A percentile compares a stretch with the other conserved stretches of the same genome.
These are phyloP conservation scores for Volucella zonaria DNA, from an alignment of 2,888 invertebrate species.

Conservation along the genomic window DNA sequence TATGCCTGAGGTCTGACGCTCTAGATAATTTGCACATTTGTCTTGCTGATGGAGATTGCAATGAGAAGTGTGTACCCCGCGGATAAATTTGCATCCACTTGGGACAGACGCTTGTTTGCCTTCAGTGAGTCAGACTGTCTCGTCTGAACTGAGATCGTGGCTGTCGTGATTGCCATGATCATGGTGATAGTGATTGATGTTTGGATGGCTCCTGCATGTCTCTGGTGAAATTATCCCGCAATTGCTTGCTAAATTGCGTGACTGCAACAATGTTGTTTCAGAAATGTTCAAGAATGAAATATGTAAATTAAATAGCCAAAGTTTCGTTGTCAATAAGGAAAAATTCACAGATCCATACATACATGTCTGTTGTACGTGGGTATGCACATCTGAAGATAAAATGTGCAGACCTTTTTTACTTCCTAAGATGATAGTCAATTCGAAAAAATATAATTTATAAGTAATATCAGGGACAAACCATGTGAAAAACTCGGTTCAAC, in stretches of 20 bases:
- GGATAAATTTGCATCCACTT: conserved; percentile 45
- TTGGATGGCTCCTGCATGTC: conserved; percentile 56
- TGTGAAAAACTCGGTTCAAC: too few species aligned
- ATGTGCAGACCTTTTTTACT: too few species aligned
- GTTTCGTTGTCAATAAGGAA: too few species aligned
- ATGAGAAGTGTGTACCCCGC: conserved; percentile 40
- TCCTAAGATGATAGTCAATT: too few species aligned
- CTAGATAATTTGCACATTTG: conserved; percentile 54
- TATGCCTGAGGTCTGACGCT: not conserved
- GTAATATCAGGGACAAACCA: too few species aligned
- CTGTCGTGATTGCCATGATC: too few species aligned
- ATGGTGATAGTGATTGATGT: conserved; percentile 50
- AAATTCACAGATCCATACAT: too few species aligned
- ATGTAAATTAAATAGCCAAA: not conserved
- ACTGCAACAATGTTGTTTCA: conserved; percentile 3
- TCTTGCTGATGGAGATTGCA: conserved; percentile 43
- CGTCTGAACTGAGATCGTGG: conserved; percentile 16
- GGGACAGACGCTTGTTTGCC: conserved; percentile 32
- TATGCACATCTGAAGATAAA: too few species aligned
- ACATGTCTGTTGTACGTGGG: too few species aligned
- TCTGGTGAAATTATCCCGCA: conserved; percentile 18
- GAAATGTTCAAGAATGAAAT: not conserved
- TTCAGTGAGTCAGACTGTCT: conserved; percentile 42
- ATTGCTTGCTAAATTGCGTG: conserved; percentile 1
- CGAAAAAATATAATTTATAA: too few species aligned